Evolutionary conservation across 2,113 vertebrate species (phyloP).

Genomic region (Fulmarus glacialis): DNA sequence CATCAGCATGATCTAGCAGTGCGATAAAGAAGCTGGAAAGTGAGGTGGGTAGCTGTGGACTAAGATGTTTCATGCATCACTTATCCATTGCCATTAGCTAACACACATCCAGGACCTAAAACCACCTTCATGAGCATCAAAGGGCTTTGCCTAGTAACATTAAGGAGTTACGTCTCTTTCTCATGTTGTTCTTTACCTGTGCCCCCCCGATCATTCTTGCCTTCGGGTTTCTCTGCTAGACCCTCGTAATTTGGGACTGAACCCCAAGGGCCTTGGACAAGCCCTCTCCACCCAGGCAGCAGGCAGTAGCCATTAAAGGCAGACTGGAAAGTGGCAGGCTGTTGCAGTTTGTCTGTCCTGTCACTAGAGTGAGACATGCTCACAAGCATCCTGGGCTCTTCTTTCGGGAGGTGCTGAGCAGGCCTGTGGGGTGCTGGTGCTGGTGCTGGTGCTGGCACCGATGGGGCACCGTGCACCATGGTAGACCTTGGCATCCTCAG

Average conservation of each 20-base stretch:
- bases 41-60: not conserved
- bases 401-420: not conserved
- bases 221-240: not conserved
- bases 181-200: not conserved
- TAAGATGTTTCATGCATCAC: not conserved
- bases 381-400: constrained; percentile 13
- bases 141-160: not conserved
- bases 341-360: constrained; percentile 48
- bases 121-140: not conserved
- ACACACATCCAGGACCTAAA: not conserved
- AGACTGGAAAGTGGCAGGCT: not conserved
- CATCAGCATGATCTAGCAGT: not conserved
- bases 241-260: not conserved
- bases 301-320: not conserved
- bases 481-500: not conserved
- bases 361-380: constrained; percentile 65
- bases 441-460: not conserved
- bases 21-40: not conserved
- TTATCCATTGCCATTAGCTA: not conserved
- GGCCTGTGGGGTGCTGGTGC: not conserved
- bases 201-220: not conserved
- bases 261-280: not conserved
- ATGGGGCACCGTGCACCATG: not conserved
- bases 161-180: not conserved
- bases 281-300: not conserved